Evolutionary conservation across 92 coral and sea anemone species (phyloP).

Genomic region (Phymanthus crucifer): DNA sequence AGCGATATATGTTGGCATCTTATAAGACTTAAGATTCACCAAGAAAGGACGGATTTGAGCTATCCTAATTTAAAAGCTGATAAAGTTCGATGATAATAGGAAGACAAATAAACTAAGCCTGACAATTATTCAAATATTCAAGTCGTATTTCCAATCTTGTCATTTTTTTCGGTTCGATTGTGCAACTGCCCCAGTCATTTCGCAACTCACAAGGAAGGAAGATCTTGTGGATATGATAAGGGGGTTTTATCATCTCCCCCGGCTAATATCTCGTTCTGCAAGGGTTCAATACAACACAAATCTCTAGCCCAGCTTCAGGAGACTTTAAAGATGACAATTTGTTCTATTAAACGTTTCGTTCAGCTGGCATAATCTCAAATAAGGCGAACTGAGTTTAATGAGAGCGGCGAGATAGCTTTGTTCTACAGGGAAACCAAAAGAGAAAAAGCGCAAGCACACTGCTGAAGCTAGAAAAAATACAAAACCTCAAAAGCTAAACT

Average conservation of each 20-base stretch:
- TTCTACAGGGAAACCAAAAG: slow-evolving; percentile 29
- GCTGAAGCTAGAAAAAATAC: slow-evolving; percentile 13
- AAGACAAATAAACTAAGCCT: slow-evolving; percentile 1
- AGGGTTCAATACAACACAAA: not conserved
- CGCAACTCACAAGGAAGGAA: slow-evolving; percentile 16
- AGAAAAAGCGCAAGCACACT: not conserved
- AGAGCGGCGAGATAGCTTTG: slow-evolving; percentile 4
- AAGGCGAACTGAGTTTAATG: slow-evolving; percentile 22
- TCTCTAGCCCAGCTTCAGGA: not conserved
- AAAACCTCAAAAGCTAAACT: not conserved
- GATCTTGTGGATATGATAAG: not conserved
- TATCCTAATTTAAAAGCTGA: slow-evolving; percentile 1
- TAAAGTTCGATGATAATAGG: slow-evolving; percentile 1
- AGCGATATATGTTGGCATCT: not conserved
- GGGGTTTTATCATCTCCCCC: not conserved
- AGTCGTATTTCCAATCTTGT: slow-evolving; percentile 19
- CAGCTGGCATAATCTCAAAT: slow-evolving; percentile 10
- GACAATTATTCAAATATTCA: slow-evolving; percentile 18
- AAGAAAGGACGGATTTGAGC: not conserved
- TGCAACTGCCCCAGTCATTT: slow-evolving; percentile 24
- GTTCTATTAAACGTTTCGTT: not conserved
- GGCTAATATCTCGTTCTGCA: not conserved
- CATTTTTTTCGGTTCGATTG: slow-evolving; percentile 32
- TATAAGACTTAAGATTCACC: not conserved
- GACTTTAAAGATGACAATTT: slow-evolving; percentile 6